Percentiles rank a stretch among this genome's conserved stretches.
phyloP scores from a whole-genome alignment of 2,888 invertebrate species.

The Tenthredo scrophulariae region DNA sequence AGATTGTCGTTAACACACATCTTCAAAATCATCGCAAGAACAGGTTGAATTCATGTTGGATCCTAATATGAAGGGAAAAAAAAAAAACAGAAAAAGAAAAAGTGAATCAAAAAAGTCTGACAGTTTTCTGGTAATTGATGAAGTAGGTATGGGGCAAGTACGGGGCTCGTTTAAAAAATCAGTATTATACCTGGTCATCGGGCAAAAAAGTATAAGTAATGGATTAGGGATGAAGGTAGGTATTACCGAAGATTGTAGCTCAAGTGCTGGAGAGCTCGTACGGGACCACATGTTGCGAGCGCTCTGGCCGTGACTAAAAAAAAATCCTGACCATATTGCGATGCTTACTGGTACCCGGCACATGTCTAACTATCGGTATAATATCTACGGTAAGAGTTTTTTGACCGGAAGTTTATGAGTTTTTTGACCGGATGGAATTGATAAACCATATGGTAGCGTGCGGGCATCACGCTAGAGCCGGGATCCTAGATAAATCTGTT shows the following conservation, averaged over 20 bases:
- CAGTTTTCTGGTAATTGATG: constrained; percentile 1
- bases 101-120: background rate
- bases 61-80: background rate
- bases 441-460: constrained; percentile 52
- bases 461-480: background rate
- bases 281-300: constrained; percentile 45
- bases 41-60: too few species aligned
- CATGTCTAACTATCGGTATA: constrained; percentile 51
- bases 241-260: constrained; percentile 43
- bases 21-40: background rate
- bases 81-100: background rate
- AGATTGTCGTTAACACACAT: constrained; percentile 19
- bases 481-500: constrained; percentile 49
- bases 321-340: constrained; percentile 50
- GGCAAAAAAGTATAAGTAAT: constrained; percentile 14
- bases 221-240: constrained; percentile 34
- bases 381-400: constrained; percentile 42
- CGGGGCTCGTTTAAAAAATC: constrained; percentile 8
- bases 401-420: constrained; percentile 50
- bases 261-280: constrained; percentile 15
- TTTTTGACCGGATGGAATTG: constrained; percentile 53
- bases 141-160: background rate
- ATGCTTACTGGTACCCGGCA: constrained; percentile 35
- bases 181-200: constrained; percentile 20
- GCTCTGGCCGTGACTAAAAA: constrained; percentile 46